These are phyloP conservation scores for Pogoniulus pusillus DNA, from an alignment of 2,797 vertebrate species.

Conservation along the genomic window DNA sequence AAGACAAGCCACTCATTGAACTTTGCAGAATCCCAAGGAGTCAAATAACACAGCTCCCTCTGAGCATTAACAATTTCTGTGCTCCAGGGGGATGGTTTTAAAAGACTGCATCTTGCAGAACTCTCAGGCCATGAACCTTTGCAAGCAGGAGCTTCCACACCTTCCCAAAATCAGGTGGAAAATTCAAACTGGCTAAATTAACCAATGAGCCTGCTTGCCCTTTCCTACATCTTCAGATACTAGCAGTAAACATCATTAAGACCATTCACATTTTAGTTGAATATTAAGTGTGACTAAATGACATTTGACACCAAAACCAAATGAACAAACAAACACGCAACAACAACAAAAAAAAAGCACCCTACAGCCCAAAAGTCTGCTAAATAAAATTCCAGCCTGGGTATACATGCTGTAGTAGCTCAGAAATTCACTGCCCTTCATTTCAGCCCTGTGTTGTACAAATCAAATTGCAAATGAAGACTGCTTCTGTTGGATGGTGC, in stretches of 20 bases:
- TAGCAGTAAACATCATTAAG: neutral
- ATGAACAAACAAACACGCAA: too few relatives aligned
- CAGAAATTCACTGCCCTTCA: slow-evolving; percentile 6
- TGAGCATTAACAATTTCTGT: neutral
- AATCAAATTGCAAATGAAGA: slow-evolving; percentile 26
- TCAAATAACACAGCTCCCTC: neutral
- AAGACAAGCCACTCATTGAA: neutral
- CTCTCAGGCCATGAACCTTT: slow-evolving; percentile 32
- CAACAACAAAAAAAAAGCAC: neutral
- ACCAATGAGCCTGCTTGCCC: neutral
- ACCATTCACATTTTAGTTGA: neutral
- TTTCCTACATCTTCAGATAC: neutral
- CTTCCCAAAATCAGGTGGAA: neutral
- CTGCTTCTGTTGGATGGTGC: slow-evolving; percentile 3
- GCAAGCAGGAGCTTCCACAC: neutral
- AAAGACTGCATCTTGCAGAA: neutral
- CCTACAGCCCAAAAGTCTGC: neutral
- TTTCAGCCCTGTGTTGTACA: slow-evolving; percentile 2
- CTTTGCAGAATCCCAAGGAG: neutral
- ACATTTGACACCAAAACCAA: neutral
- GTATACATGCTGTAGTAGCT: neutral
- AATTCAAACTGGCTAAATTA: slow-evolving; percentile 14
- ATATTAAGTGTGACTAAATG: neutral
- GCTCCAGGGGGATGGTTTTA: neutral
- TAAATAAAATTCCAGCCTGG: neutral